These are phyloP conservation scores for Aricia agestis DNA, from an alignment of 1,140 invertebrate species.

Conservation along the genomic window DNA sequence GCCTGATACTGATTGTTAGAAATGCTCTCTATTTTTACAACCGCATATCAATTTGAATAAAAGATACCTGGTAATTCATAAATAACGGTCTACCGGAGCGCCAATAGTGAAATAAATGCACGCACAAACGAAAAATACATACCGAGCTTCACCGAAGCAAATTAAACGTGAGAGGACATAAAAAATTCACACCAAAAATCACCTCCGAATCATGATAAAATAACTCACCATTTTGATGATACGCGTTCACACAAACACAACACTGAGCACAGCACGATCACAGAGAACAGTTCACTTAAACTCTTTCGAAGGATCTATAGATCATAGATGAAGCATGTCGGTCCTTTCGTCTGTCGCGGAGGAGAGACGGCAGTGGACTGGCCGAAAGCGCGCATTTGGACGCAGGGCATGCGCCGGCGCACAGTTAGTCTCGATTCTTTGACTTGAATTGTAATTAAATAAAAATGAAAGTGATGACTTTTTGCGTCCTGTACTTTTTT, in stretches of 20 bases:
- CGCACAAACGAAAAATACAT: not conserved
- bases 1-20: not conserved
- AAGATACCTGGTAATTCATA: not conserved
- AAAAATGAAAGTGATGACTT: constrained; percentile 63
- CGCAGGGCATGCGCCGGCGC: constrained; percentile 52
- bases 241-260: constrained; percentile 40
- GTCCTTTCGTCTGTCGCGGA: constrained; percentile 59
- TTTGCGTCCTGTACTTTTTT: not conserved
- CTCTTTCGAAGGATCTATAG: constrained; percentile 24
- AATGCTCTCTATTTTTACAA: not conserved
- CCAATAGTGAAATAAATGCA: not conserved
- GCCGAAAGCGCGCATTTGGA: constrained; percentile 53
- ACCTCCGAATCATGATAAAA: not conserved
- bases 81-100: not conserved
- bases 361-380: constrained; percentile 63
- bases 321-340: constrained; percentile 44
- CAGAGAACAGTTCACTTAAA: constrained; percentile 36
- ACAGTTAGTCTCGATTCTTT: constrained; percentile 62
- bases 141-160: not conserved
- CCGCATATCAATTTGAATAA: not conserved
- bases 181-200: not conserved
- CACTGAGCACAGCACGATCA: constrained; percentile 48
- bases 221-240: constrained; percentile 51
- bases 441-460: constrained; percentile 58
- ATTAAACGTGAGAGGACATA: not conserved